These are phyloP conservation scores for Amblyjoppa fuscipennis DNA, from an alignment of 2,888 invertebrate species.

Conservation along the genomic window DNA sequence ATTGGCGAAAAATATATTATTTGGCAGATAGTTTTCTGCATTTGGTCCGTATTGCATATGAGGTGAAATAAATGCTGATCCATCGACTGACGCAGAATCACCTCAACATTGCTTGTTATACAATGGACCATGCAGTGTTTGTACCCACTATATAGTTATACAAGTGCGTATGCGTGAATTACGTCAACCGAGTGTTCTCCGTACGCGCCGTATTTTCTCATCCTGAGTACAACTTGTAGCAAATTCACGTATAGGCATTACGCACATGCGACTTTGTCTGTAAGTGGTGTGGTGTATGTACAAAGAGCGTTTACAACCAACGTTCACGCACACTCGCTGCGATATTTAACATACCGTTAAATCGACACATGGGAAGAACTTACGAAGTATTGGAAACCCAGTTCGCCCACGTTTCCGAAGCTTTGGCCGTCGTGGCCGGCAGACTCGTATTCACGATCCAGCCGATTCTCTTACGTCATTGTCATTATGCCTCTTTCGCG, in stretches of 20 bases:
- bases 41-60: conserved; percentile 6
- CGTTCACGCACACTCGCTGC: conserved; percentile 36
- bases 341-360: conserved; percentile 59
- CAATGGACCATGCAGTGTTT: not conserved
- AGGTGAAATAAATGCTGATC: conserved; percentile 49
- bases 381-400: conserved; percentile 53
- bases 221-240: conserved; percentile 36
- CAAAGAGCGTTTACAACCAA: conserved; percentile 4
- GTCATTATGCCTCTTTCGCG: conserved; percentile 6
- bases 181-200: conserved; percentile 37
- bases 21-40: not conserved
- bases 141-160: conserved; percentile 7
- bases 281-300: conserved; percentile 23
- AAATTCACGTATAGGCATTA: conserved; percentile 23
- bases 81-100: conserved; percentile 18
- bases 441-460: conserved; percentile 24
- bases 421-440: conserved; percentile 13
- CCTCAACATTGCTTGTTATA: conserved; percentile 8
- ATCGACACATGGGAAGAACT: conserved; percentile 49
- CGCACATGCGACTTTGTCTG: conserved; percentile 42
- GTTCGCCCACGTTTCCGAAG: conserved; percentile 59
- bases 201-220: conserved; percentile 55
- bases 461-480: conserved; percentile 26
- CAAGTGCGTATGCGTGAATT: conserved; percentile 37
- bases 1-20: too few relatives aligned